These are phyloP conservation scores for Leistus spinibarbis DNA, from an alignment of 2,888 invertebrate species.

Conservation along the genomic window DNA sequence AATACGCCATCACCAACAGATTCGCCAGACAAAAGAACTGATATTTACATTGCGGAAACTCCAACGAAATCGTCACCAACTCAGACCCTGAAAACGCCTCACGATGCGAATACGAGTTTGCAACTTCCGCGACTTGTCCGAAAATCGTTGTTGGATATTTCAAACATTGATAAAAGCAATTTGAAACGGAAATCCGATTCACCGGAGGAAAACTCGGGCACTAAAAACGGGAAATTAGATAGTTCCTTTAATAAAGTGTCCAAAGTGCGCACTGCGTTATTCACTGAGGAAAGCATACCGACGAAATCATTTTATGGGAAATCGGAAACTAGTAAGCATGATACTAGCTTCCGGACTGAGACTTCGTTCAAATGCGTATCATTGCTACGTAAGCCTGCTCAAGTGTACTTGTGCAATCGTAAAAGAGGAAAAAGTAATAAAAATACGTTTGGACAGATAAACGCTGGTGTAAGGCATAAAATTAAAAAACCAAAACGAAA, in stretches of 20 bases:
- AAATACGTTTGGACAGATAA: conserved; percentile 64
- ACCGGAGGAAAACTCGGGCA: conserved; percentile 34
- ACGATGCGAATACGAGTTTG: conserved; percentile 48
- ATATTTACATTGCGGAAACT: conserved; percentile 42
- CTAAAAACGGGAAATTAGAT: conserved; percentile 44
- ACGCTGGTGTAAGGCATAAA: conserved; percentile 68
- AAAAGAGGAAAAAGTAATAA: conserved; percentile 53
- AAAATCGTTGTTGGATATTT: conserved; percentile 49
- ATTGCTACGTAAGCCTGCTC: conserved; percentile 36
- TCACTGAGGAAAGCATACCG: conserved; percentile 57
- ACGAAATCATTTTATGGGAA: conserved; percentile 65
- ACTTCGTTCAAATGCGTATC: conserved; percentile 15
- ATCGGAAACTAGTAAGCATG: conserved; percentile 42
- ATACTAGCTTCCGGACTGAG: conserved; percentile 13
- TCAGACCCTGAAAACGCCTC: conserved; percentile 53
- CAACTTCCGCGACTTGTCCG: conserved; percentile 51
- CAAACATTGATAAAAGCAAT: conserved; percentile 32
- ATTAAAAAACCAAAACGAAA: conserved; percentile 67
- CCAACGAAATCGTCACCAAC: conserved; percentile 49
- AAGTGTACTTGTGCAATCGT: conserved; percentile 50
- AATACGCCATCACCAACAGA: conserved; percentile 20
- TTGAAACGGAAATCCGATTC: conserved; percentile 42
- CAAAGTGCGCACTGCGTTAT: conserved; percentile 54
- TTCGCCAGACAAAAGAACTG: conserved; percentile 10
- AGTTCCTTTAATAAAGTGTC: conserved; percentile 46